These are phyloP conservation scores for Pandemis heparana DNA, from an alignment of 2,888 invertebrate species.

Conservation along the genomic window DNA sequence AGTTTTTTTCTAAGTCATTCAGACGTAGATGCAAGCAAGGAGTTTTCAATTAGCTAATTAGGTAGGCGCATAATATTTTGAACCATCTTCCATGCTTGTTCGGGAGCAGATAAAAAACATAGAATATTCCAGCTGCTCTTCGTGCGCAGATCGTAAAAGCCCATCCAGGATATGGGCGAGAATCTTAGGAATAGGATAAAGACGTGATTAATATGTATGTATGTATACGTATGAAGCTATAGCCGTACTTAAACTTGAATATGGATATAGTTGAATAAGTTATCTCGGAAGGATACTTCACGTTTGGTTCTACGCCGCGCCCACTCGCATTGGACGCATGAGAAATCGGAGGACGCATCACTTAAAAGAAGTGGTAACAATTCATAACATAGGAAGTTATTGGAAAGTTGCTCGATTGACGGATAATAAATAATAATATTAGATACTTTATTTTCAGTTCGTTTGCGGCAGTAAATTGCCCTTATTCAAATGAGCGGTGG, in stretches of 20 bases:
- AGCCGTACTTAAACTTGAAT: neutral
- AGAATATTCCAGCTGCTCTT: too few species aligned
- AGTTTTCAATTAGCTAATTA: too few species aligned
- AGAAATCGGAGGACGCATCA: neutral
- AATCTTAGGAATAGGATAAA: too few species aligned
- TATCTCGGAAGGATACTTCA: neutral
- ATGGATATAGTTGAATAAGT: neutral
- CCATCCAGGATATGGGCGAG: too few species aligned
- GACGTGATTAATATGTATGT: too few species aligned
- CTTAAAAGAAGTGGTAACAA: neutral
- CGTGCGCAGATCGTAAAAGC: too few species aligned
- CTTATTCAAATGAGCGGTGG: neutral
- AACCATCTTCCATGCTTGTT: too few species aligned
- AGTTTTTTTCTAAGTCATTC: neutral
- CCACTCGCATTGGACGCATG: constrained; percentile 7
- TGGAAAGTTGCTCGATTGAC: neutral
- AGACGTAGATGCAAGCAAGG: too few species aligned
- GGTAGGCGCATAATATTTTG: too few species aligned
- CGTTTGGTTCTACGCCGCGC: neutral
- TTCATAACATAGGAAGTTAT: neutral
- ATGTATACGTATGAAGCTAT: neutral
- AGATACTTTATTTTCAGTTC: neutral
- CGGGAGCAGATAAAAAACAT: too few species aligned
- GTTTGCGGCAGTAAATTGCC: neutral
- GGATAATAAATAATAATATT: too few species aligned